Base-by-base conservation (phyloP, 2,797 vertebrate species). In the Geotria australis region DNA sequence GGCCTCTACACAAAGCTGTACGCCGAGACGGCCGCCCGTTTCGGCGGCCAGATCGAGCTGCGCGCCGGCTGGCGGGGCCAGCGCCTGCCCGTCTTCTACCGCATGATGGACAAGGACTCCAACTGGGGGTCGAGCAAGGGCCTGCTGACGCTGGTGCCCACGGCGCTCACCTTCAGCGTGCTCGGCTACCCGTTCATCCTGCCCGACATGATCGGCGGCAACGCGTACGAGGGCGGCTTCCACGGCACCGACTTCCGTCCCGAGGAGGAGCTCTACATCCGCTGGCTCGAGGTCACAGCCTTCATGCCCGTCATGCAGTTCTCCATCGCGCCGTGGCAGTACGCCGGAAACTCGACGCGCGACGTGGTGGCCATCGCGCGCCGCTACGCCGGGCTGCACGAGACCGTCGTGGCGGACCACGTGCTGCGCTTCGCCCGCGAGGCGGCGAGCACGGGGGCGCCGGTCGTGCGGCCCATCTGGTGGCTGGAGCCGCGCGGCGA, bases 241-340 rank as follows among this genome's bases (percentile, higher is more conserved):
- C n/a, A 55, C 51, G 24, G n/a, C n/a, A 55, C n/a, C 9, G 24
- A 55, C n/a, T 53, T 24, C 51, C 8, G 24, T 24, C 88, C 86
- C 0, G 76, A 88, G 62, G 76, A 79, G 6, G 88, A 98, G 65
- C 81, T 98, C 14, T 95, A 94, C 6, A 79, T 98, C 61, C 83
- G 89, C 56, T 95, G 89, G 88, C 70, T 95, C 67, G 89, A 98
- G 70, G 73, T 98, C 61, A 77, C 81, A 0, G 83, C 88, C 14
- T 98, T 95, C 71, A 84, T 98, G 85, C 91, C 91, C 1, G 79
- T 85, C 57, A 85, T 98, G 86, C 83, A 95, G 71, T 94, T 98
- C 66, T 88, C 91, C 5, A 70, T 95, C 48, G 88, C 91, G 0
- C 88, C 91, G 1, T 98, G 91, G 88, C 77, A 72, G 38, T 98